These are phyloP conservation scores for Entosphenus tridentatus DNA, from an alignment of 2,113 vertebrate species.

Conservation along the genomic window DNA sequence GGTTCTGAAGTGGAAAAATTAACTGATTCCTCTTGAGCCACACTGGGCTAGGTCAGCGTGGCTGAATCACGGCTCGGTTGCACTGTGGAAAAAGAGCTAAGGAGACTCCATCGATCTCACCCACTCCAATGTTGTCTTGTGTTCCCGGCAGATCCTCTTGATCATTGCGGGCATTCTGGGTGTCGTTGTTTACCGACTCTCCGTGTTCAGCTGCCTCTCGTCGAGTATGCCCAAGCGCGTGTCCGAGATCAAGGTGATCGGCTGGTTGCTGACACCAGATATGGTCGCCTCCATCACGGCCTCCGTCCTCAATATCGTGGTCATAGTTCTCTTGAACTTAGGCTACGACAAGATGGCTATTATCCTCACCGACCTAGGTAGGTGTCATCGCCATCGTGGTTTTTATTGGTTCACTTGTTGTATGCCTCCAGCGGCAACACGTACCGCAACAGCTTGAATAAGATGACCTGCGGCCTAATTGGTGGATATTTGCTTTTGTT, in stretches of 20 bases:
- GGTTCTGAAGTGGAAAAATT: no score
- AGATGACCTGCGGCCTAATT: no score
- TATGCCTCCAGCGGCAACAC: no score
- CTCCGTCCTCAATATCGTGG: conserved; percentile 77
- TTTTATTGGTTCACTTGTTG: no score
- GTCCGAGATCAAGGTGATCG: conserved; percentile 14
- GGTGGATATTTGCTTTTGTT: no score
- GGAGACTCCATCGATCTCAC: no score
- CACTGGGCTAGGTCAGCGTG: no score
- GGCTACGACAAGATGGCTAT: conserved; percentile 69
- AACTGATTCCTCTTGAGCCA: no score
- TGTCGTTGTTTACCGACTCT: conserved; percentile 62
- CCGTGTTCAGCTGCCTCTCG: conserved; percentile 54
- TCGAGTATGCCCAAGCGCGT: conserved; percentile 22
- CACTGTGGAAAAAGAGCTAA: no score
- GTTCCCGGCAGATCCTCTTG: conserved; percentile 49
- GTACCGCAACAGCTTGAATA: no score
- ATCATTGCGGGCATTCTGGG: conserved; percentile 29
- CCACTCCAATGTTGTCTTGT: conserved; percentile 23
- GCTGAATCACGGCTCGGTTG: no score
- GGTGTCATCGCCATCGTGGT: no score
- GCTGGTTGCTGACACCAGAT: conserved; percentile 56
- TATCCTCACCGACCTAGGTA: conserved; percentile 96
- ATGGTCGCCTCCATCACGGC: conserved; percentile 71
- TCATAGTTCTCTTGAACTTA: conserved; percentile 90